These are phyloP conservation scores for Otis tarda DNA, from an alignment of 2,113 vertebrate genomes.

Conservation along the genomic window DNA sequence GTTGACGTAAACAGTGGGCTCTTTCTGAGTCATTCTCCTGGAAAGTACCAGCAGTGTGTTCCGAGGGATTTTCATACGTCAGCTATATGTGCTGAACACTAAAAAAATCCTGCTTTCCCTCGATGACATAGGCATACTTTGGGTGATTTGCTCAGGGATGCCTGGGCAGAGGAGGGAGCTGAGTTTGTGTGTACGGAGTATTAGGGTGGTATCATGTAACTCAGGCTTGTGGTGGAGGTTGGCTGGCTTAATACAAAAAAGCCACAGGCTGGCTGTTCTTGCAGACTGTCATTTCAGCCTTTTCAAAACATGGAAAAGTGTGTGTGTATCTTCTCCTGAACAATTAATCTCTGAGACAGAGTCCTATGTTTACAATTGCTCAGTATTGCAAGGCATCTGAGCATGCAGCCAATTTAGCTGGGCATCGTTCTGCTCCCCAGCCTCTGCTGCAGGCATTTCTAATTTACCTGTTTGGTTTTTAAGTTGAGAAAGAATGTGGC, in stretches of 20 bases:
- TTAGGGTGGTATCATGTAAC: not conserved
- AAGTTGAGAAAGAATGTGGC: not conserved
- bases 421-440: not conserved
- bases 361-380: not conserved
- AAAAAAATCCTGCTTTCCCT: not conserved
- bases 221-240: not conserved
- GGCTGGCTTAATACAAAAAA: not conserved
- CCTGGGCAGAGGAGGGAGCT: not conserved
- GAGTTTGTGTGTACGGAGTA: not conserved
- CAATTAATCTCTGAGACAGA: not conserved
- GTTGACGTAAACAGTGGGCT: not conserved
- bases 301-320: not conserved
- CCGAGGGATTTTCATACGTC: not conserved
- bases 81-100: not conserved
- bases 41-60: not conserved
- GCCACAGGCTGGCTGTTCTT: not conserved
- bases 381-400: not conserved
- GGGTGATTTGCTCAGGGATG: not conserved
- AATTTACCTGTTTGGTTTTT: not conserved
- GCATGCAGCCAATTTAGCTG: not conserved
- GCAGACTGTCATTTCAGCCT: not conserved
- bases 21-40: constrained; percentile 1
- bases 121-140: not conserved
- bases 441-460: not conserved
- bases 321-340: not conserved